Evolutionary conservation across 2,113 vertebrate species (phyloP).

Genomic region (Fulmarus glacialis): DNA sequence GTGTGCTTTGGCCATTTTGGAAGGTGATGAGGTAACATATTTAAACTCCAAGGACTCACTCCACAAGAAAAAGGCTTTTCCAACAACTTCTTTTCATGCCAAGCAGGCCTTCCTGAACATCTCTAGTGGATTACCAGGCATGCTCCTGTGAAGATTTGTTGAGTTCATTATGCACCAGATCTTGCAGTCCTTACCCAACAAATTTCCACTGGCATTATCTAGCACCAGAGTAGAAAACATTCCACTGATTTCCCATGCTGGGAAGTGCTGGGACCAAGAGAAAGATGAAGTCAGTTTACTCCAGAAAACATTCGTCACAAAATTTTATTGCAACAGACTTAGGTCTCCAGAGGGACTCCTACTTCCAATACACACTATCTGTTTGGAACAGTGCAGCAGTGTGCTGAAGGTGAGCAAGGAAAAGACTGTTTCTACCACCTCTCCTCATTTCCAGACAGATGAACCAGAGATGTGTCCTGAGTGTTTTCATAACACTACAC

Average conservation of each 20-base stretch:
- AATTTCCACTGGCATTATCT: not conserved
- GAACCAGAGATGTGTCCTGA: not conserved
- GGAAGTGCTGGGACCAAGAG: not conserved
- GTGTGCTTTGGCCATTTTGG: not conserved
- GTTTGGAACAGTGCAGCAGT: not conserved
- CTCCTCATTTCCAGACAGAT: not conserved
- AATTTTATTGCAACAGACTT: not conserved
- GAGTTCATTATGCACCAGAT: not conserved
- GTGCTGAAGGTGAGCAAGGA: not conserved
- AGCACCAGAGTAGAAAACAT: not conserved
- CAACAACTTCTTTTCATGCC: not conserved
- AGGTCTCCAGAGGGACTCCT: not conserved
- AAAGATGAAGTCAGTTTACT: not conserved
- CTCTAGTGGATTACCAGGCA: not conserved
- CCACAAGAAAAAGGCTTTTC: not conserved
- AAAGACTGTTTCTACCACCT: not conserved
- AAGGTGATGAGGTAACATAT: not conserved
- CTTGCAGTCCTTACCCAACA: not conserved
- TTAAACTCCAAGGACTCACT: not conserved
- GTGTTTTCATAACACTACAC: not conserved
- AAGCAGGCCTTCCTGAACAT: not conserved
- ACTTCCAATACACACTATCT: not conserved
- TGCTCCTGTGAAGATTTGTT: not conserved
- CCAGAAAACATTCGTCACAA: not conserved
- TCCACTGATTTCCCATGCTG: not conserved